Evolutionary conservation across 2,113 vertebrate genomes (phyloP).

Genomic region (Camelus dromedarius): DNA sequence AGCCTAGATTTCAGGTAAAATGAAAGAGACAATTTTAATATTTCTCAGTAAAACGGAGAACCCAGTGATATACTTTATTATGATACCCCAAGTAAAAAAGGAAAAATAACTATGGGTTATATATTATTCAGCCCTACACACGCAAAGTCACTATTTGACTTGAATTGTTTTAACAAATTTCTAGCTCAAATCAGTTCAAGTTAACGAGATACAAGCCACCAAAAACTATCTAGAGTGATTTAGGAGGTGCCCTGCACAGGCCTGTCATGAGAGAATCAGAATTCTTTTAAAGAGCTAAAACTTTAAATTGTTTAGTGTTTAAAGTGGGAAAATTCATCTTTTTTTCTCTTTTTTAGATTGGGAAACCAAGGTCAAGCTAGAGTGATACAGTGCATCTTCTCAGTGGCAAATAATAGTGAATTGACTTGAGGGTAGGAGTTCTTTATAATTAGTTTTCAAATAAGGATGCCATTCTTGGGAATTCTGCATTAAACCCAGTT

Average conservation of each 20-base stretch:
- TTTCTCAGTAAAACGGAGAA: constrained; percentile 36
- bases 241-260: not conserved
- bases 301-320: constrained; percentile 43
- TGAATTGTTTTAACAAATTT: constrained; percentile 66
- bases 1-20: constrained; percentile 31
- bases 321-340: constrained; percentile 28
- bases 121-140: not conserved
- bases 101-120: not conserved
- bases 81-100: constrained; percentile 44
- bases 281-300: constrained; percentile 45
- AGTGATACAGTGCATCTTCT: not conserved
- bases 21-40: not conserved
- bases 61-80: not conserved
- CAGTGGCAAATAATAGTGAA: constrained; percentile 39
- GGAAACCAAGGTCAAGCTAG: constrained; percentile 51
- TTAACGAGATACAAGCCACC: constrained; percentile 8
- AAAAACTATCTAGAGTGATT: not conserved
- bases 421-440: not conserved
- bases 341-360: not conserved
- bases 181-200: constrained; percentile 5
- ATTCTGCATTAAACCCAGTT: constrained; percentile 43
- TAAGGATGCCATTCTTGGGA: constrained; percentile 1
- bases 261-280: not conserved
- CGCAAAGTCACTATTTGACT: not conserved
- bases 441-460: constrained; percentile 47